Evolutionary conservation across 2,113 vertebrate species (phyloP), one percentile per base, ranked within the genome.

Genomic region (Trachemys scripta): DNA sequence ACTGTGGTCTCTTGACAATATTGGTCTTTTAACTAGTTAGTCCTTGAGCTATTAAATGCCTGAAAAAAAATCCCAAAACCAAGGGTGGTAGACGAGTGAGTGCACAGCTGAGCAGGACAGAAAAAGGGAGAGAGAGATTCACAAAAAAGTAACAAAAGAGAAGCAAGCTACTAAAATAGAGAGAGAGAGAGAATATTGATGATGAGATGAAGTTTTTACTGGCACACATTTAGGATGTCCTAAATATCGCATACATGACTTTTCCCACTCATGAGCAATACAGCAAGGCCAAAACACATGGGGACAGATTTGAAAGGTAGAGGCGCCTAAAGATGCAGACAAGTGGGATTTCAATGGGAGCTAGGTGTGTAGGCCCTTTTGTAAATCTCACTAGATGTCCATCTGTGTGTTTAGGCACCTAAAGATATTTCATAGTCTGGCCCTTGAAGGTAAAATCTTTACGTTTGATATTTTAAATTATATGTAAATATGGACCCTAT

Each of bases 401-500:
- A 69, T 35, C 62, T 69, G 35, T 16, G 14, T n/a, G 10, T 19
- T 69, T 69, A n/a, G 62, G 62, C 62, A 69, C 62, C 16, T 69
- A 69, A 17, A 69, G 14, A n/a, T 16, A n/a, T 69, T n/a, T 69
- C 35, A 69, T n/a, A 69, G 35, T 69, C 35, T 69, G 65, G 17
- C 8, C 65, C 31, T 69, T n/a, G 65, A 8, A 35, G 88, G 75
- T 50, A 85, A 93, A 92, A 59, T 49, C 49, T 86, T 56, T 92
- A 79, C 82, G 92, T 89, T 3, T 69, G 82, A 75, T 91, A 86
- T 96, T 72, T 94, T 93, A 57, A 85, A 79, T 75, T 83, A 53
- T 29, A 62, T 25, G 22, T 4, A 0, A 62, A 49, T 88, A 47
- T 76, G 86, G 82, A 59, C 38, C 56, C 76, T 79, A 16, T 17